These are phyloP conservation scores for Gallinago undulata DNA, from an alignment of 2,113 vertebrate species.

Conservation along the genomic window DNA sequence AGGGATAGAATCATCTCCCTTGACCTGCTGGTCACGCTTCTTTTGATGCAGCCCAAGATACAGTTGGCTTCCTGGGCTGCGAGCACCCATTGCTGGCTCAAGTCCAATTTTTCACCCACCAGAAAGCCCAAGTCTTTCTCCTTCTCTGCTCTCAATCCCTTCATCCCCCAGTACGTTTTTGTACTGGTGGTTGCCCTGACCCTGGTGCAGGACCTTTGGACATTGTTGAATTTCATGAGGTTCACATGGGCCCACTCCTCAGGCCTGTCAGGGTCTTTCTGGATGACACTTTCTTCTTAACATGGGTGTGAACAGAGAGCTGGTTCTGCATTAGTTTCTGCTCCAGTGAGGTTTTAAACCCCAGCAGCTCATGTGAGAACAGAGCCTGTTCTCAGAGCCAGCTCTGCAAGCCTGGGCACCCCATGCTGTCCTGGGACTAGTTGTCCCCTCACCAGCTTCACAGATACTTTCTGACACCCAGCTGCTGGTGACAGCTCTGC, in stretches of 20 bases:
- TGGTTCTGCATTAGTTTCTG: neutral
- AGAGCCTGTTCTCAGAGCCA: neutral
- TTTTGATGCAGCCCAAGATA: neutral
- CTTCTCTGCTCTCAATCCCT: neutral
- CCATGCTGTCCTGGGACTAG: accelerated
- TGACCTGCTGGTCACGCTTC: accelerated
- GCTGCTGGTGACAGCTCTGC: neutral
- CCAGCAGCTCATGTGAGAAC: neutral
- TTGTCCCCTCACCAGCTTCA: neutral
- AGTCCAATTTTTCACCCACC: neutral
- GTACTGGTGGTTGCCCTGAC: accelerated
- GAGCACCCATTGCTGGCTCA: neutral
- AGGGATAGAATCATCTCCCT: neutral
- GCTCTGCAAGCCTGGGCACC: neutral
- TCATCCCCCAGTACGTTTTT: neutral
- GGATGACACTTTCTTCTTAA: neutral
- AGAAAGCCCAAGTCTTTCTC: neutral
- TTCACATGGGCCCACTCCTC: neutral
- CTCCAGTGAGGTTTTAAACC: neutral
- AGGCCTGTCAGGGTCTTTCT: neutral
- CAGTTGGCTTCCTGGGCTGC: accelerated
- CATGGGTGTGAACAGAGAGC: neutral
- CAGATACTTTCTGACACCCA: neutral
- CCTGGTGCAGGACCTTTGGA: neutral
- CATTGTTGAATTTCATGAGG: neutral